A percentile compares a stretch with the other conserved stretches of the same genome.
These are phyloP conservation scores for Agrotis puta DNA, from an alignment of 2,888 invertebrate genomes.

Conservation along the genomic window DNA sequence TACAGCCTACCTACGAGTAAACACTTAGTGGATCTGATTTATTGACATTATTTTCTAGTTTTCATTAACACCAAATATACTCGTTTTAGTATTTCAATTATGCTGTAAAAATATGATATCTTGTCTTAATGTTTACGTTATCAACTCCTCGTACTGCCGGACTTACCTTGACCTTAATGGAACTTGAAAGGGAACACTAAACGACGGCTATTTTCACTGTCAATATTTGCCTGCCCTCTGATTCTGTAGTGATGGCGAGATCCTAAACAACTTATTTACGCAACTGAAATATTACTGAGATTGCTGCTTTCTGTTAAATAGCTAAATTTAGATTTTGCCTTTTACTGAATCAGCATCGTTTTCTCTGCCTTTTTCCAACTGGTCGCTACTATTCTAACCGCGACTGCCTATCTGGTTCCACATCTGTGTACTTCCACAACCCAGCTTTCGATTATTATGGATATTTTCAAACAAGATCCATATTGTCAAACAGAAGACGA, in stretches of 20 bases:
- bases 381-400: too few species aligned
- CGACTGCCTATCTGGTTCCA: too few species aligned
- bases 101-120: too few species aligned
- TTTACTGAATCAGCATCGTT: neutral
- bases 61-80: too few species aligned
- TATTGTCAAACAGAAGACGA: too few species aligned
- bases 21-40: too few species aligned
- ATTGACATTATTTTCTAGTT: too few species aligned
- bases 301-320: neutral
- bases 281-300: neutral
- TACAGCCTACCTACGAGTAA: too few species aligned
- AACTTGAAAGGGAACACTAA: neutral
- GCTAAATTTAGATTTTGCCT: neutral
- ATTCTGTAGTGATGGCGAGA: conserved; percentile 3
- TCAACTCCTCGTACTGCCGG: neutral
- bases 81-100: too few species aligned
- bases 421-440: too few species aligned
- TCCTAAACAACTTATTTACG: conserved; percentile 1
- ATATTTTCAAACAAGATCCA: too few species aligned
- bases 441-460: too few species aligned
- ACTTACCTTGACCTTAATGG: conserved; percentile 6
- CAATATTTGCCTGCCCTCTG: conserved; percentile 3
- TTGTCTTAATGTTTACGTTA: neutral
- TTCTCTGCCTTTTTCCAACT: neutral
- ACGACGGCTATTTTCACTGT: neutral